Evolutionary conservation across 2,113 vertebrate genomes (phyloP).

Genomic region (Corvus moneduloides): DNA sequence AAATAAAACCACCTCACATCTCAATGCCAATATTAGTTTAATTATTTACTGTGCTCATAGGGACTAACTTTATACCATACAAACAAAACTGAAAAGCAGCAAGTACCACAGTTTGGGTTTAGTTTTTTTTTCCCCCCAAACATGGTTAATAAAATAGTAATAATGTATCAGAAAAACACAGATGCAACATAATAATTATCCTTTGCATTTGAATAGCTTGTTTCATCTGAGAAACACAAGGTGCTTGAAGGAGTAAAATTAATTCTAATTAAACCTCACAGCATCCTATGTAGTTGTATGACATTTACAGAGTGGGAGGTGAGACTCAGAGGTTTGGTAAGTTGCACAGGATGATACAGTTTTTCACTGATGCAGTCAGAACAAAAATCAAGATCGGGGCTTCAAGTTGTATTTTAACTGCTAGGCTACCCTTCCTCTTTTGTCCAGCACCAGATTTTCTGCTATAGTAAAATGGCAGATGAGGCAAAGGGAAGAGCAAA

Average conservation of each 20-base stretch:
- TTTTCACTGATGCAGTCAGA: background rate
- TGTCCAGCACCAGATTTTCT: background rate
- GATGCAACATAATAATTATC: constrained; percentile 52
- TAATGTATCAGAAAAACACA: constrained; percentile 52
- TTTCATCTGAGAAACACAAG: constrained; percentile 45
- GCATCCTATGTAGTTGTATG: constrained; percentile 1
- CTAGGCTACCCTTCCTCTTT: background rate
- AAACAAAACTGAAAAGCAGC: constrained; percentile 21
- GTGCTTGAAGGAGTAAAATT: constrained; percentile 58
- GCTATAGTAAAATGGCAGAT: background rate
- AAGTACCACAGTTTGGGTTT: background rate
- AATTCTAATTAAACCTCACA: constrained; percentile 59
- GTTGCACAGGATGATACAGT: background rate
- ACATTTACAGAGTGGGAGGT: background rate
- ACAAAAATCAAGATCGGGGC: background rate
- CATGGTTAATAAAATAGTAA: constrained; percentile 41
- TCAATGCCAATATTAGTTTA: constrained; percentile 11
- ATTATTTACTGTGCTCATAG: constrained; percentile 29
- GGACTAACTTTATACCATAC: constrained; percentile 5
- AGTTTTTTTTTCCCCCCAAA: background rate
- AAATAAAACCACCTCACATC: background rate
- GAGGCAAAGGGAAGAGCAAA: constrained; percentile 7
- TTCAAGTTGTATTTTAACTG: background rate
- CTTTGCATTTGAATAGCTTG: constrained; percentile 29
- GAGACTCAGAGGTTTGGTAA: background rate